Evolutionary conservation across 2,113 vertebrate species (phyloP), one percentile per base, ranked within the genome.

Genomic region (Otus sunia): DNA sequence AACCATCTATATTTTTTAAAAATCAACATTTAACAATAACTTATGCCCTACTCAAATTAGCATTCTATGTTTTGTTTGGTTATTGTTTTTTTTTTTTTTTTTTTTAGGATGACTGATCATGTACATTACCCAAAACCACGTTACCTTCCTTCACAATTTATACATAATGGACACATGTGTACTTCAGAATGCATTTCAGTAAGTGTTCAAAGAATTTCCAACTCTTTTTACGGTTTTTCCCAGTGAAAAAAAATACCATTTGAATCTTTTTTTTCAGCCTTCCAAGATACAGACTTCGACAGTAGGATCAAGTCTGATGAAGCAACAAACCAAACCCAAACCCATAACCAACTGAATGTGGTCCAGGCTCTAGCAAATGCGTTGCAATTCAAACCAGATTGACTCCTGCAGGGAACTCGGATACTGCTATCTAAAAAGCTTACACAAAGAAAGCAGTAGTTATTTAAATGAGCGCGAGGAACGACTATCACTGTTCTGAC

Each of bases 281-380:
- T 25, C 14, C 34, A 53, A 72, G 22, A 80, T 2, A 78, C 3
- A 52, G 58, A 32, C 14, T 78, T 37, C 10, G 37, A 21, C 0
- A 19, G 58, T 0, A 30, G 5, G 23, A 25, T 6, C 49, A 23
- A 49, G 45, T 30, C 14, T 26, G 8, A 18, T 0, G 6, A 41
- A 36, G 5, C 1, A 47, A 47, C 18, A 47, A 47, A 17, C 9
- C 67, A 78, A 19, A 2, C 9, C 11, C 6, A 89, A 45, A 9
- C 7, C n/a, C 14, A 4, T 6, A 41, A 22, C 22, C 53, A 53
- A 3, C 3, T 7, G 17, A 55, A 34, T 0, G 4, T 1, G 16
- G 10, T 30, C 53, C 23, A 9, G 20, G 36, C 26, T n/a, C 43
- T 12, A 32, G 45, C 9, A 47, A 80, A 73, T 5, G 12, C 15